Base-by-base conservation (phyloP, 2,888 invertebrate genomes). In the Fissipunctia ypsillon region DNA sequence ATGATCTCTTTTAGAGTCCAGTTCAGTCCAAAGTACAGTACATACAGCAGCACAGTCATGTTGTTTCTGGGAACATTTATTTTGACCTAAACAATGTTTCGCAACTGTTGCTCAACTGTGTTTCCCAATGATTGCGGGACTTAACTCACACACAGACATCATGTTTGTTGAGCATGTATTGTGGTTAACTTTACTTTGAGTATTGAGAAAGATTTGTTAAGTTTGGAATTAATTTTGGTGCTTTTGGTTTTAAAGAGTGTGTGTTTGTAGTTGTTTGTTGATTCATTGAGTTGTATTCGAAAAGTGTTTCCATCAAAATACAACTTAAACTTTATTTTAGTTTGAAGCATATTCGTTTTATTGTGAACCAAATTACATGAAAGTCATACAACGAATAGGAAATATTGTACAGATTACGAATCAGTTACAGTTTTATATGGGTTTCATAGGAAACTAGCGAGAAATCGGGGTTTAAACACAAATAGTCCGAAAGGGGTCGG, bases 181-280 rank as follows among this genome's bases (percentile, higher is more conserved):
- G 74, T 81, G 77, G 81, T 81, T 83, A 81, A 76, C 78, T 71
- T 61, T 28, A 35, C 78, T 73, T 59, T 38, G 65, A 63, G 65
- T 57, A 35, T 75, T 73, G 76, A 67, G 50, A 69, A 69, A 69
- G 48, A 66, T 74, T 78, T 74, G 31, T 69, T n/a, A 60, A 50
- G 69, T 68, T 71, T 25, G 52, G 71, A 78, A 82, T 80, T 70
- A 80, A 83, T 84, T 76, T 75, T 69, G 35, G 60, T 52, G 72
- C 67, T 67, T 76, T 61, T 25, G 25, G 35, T 43, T 35, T 72
- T 72, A 61, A 78, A 72, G 10, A 54, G 16, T 57, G 35, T 7
- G 19, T 59, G 50, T 43, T 64, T 2, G 5, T n/a, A 64, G 63
- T 45, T 63, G 22, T 31, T 43, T 64, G 22, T 45, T 45, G 19